Evolutionary conservation across 2,113 vertebrate genomes (phyloP), one percentile per base, ranked within the genome.

Genomic region (Hydropotes inermis): DNA sequence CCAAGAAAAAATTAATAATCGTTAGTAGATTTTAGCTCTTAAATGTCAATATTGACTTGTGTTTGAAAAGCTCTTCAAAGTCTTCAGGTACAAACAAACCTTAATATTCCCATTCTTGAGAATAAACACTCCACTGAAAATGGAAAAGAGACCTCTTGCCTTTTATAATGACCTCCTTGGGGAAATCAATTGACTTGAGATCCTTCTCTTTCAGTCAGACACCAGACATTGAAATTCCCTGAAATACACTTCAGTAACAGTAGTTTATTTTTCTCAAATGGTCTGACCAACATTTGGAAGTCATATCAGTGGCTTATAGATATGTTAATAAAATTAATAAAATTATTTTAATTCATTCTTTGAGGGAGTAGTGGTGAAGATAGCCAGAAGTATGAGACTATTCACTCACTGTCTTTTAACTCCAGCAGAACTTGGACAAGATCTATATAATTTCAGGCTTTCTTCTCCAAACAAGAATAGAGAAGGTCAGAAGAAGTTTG

Each of bases 41-140:
- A 90, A 87, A 54, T 87, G 57, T 94, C 88, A 96, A 61, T 96
- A 94, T 92, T 87, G 47, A 87, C 50, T 94, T 61, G 36, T 92
- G 91, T 92, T 91, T 57, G n/a, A 90, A 97, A 94, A 90, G 1
- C 30, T 55, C 55, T 94, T 94, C 64, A 79, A 87, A 94, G 25
- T 94, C 16, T 96, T 87, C 57, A 60, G 16, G 64, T 85, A 91
- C 16, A 97, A 81, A 64, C 67, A 93, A 74, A 88, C 11, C 52
- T 85, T 92, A 88, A 84, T 54, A 92, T 10, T 43, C 3, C 30
- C 5, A 61, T 95, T 97, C 85, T 94, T 88, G n/a, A 95, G 39
- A 92, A 67, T 92, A 97, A 90, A 94, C 50, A 84, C 57, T 43
- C 43, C 54, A 90, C 33, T 95, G 50, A 76, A 96, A 91, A 82